Base-by-base conservation (phyloP, 2,888 invertebrate genomes). In the Fragum fragum region DNA sequence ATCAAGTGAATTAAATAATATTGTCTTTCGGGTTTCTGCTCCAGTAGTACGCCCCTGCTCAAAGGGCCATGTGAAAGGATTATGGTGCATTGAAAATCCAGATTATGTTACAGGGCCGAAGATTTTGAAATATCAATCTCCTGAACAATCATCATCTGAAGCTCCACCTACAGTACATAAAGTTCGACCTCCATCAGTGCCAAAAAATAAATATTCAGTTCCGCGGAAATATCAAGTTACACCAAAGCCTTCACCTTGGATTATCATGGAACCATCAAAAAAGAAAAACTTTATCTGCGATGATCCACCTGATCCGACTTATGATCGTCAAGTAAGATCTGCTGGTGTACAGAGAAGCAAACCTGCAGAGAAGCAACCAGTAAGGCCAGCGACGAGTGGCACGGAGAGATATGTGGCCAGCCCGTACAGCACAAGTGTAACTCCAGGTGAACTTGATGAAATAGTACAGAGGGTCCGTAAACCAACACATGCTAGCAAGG, bases 401-500 rank as follows among this genome's bases (percentile, higher is more conserved):
- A 75, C 76, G 5, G 78, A 78, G 7, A 69, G 82, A 1, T 85
- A 72, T 42, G 53, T 74, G 1, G 75, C 69, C 16, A 79, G 85
- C 21, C 75, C 76, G n/a, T 85, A 81, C 66, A 77, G 76, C n/a
- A 84, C 85, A 7, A 76, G 61, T 9, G 85, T 88, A 26, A 81
- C 81, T 0, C 72, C 79, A 1, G 68, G 79, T 2, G 90, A 91
- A 42, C 70, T 92, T 28, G 80, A 87, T 39, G 70, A 68, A 21
- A 91, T 92, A 29, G 88, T 91, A 1, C 77, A 83, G 26, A 85
- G 92, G 26, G 78, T 92, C n/a, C 88, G 90, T 18, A 77, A 76
- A 29, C 91, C 92, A 7, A 91, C 91, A 1, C 82, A 85, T 18
- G 86, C 91, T 14, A 91, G 90, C 47, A 82, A 80, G 42, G 90